Percentiles rank a stretch among this genome's conserved stretches.
phyloP scores from a whole-genome alignment of 37 sponge, comb jelly and placozoan genomes.

The Mnemiopsis leidyi region DNA sequence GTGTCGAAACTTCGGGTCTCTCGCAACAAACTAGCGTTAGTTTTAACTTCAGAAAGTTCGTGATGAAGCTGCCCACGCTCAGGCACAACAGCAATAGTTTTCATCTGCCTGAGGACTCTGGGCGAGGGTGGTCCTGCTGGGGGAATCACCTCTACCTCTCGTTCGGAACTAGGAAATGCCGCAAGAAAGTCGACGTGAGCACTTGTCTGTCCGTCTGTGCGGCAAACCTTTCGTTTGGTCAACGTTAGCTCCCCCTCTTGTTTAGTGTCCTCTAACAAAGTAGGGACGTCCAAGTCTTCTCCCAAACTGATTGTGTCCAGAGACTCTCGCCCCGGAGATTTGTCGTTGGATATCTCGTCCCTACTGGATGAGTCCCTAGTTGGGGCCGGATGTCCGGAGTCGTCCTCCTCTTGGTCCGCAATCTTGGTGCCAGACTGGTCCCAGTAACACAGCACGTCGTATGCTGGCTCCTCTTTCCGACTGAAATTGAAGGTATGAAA shows the following conservation, averaged over 20 bases:
- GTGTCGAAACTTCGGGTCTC: slow-evolving; percentile 60
- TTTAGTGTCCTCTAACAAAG: slow-evolving; percentile 7
- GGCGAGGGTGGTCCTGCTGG: neutral
- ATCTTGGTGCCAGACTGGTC: slow-evolving; percentile 11
- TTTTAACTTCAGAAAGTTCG: neutral
- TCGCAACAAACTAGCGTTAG: neutral
- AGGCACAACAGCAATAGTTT: slow-evolving; percentile 32
- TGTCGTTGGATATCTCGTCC: neutral
- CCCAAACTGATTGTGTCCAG: slow-evolving; percentile 38
- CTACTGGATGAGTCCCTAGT: neutral
- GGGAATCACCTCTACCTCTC: neutral
- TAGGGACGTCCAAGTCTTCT: neutral
- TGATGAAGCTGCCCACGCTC: neutral
- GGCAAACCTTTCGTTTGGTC: slow-evolving; percentile 53
- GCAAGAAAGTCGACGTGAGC: slow-evolving; percentile 38
- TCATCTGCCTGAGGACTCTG: slow-evolving; percentile 3
- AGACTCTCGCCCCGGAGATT: neutral
- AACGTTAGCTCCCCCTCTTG: neutral
- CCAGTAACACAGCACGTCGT: slow-evolving; percentile 27
- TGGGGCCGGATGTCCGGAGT: neutral
- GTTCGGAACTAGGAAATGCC: neutral
- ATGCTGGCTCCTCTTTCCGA: slow-evolving; percentile 52
- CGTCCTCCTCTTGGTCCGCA: neutral
- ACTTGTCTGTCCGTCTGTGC: neutral
- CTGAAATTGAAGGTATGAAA: neutral